Evolutionary conservation across 2,113 vertebrate genomes (phyloP), one percentile per base, ranked within the genome.

Genomic region (Seriola rivoliana): DNA sequence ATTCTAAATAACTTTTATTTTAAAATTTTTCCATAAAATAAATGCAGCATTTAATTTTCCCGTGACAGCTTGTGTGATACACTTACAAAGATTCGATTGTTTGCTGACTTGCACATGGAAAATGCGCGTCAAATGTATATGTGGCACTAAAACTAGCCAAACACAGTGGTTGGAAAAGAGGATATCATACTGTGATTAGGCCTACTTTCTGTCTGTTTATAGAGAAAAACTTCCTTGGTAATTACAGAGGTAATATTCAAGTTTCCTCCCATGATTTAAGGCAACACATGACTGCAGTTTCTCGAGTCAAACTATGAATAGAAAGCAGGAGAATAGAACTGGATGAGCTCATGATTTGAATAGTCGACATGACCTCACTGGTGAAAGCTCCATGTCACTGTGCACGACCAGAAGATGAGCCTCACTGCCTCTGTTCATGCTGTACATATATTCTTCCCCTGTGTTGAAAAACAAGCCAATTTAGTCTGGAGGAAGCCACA

Each of bases 181-280:
- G 68, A 69, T 77, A 59, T 81, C 73, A 74, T 72, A 29, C 67
- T 78, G 82, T 80, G 78, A 86, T 91, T 70, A 78, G 32, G 3
- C 17, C 7, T 44, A 11, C 68, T 58, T 85, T 85, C 54, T 76
- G 62, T 86, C 74, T 75, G 58, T 84, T 88, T 84, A 38, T 72
- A 76, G 59, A 73, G 60, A 81, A 77, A 84, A 85, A 73, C 72
- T 68, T 88, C 13, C 70, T 58, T 40, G 42, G 75, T 87, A 87
- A 92, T 93, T 90, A 92, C 81, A 85, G 83, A 81, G 75, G 71
- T 63, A 66, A 60, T 66, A 76, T 74, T 88, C 57, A 59, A 78
- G 70, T 78, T 82, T 89, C 81, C 77, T 79, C 75, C 71, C 46
- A 55, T 59, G 68, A 76, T 60, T 85, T 66, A 71, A 70, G 19